Evolutionary conservation across 2,113 vertebrate species (phyloP).

Genomic region (Cryptotis parvus): DNA sequence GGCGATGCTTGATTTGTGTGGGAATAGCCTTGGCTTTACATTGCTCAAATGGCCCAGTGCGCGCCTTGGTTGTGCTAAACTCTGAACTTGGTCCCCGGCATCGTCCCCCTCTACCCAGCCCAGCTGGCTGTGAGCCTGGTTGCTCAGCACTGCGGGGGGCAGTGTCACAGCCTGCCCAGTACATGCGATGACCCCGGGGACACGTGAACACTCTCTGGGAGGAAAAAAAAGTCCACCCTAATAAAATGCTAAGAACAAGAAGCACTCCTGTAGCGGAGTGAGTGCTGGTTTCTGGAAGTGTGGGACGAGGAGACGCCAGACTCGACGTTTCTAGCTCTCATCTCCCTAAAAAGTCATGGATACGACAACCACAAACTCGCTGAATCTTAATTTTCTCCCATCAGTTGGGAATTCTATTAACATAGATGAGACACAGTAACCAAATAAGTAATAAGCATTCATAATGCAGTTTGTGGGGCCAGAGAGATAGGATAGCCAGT

Average conservation of each 20-base stretch:
- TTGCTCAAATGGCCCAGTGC: no score
- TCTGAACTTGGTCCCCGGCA: no score
- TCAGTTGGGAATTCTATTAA: background rate
- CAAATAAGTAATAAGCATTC: background rate
- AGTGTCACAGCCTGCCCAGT: no score
- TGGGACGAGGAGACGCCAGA: background rate
- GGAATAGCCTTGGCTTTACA: background rate
- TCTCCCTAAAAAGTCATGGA: background rate
- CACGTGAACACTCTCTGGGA: no score
- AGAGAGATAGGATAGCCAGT: no score
- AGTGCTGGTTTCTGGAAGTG: background rate
- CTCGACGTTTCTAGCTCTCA: background rate
- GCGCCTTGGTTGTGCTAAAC: no score
- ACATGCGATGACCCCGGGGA: no score
- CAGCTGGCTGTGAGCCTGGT: no score
- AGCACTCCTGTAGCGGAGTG: background rate
- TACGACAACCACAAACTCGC: background rate
- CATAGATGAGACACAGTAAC: background rate
- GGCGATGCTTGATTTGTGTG: slow-evolving; percentile 18
- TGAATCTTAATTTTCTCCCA: background rate
- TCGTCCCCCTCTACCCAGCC: no score
- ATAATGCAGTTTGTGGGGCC: no score
- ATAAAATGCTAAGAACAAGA: background rate
- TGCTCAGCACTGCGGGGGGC: no score
- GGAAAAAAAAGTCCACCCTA: no score